phyloP scores from a whole-genome alignment of 2,888 invertebrate species.

The Agrilus biguttatus region DNA sequence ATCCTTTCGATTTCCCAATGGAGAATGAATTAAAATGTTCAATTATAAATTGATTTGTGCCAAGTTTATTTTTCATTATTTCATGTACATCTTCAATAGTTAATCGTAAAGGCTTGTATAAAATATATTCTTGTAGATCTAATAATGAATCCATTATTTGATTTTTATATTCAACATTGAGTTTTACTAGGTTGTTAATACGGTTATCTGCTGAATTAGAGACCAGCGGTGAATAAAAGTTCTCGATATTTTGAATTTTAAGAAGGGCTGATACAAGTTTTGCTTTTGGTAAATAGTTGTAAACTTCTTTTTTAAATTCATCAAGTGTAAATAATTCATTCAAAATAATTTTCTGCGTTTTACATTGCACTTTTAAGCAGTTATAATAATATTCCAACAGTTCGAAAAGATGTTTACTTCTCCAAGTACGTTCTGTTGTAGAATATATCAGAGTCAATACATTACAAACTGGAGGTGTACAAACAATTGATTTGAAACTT shows the following conservation, averaged over 20 bases:
- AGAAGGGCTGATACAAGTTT: conserved; percentile 9
- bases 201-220: not conserved
- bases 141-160: conserved; percentile 3
- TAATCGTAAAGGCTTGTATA: conserved; percentile 1
- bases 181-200: conserved; percentile 3
- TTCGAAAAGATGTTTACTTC: conserved; percentile 11
- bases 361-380: conserved; percentile 5
- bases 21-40: conserved; percentile 8
- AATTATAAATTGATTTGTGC: conserved; percentile 11
- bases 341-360: conserved; percentile 7
- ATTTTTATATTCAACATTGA: conserved; percentile 3
- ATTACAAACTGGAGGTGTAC: conserved; percentile 50
- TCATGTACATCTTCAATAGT: conserved; percentile 16
- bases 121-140: conserved; percentile 4
- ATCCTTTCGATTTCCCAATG: conserved; percentile 14
- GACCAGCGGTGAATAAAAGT: no score
- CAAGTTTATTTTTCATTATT: conserved; percentile 12
- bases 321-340: conserved; percentile 5
- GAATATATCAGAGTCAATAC: conserved; percentile 27
- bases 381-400: conserved; percentile 11
- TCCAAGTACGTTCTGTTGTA: conserved; percentile 10
- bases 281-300: conserved; percentile 10
- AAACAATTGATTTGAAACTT: conserved; percentile 28
- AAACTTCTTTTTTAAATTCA: conserved; percentile 7
- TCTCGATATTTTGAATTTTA: no score